Evolutionary conservation across 2,113 vertebrate genomes (phyloP), one percentile per base, ranked within the genome.

Genomic region (Aphelocoma coerulescens): DNA sequence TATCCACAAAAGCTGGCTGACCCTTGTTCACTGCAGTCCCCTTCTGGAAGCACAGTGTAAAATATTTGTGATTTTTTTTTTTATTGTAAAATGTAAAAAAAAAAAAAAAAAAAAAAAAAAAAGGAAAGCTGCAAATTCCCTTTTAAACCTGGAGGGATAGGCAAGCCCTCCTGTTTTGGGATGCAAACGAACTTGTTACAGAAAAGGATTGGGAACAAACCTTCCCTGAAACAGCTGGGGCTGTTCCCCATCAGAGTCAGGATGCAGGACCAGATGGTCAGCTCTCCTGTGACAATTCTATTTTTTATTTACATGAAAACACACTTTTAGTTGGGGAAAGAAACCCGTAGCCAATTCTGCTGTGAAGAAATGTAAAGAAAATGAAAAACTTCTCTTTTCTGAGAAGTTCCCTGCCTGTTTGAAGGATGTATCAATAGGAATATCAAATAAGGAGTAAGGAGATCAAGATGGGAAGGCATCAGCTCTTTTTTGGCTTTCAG

Each of bases 401-500:
- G 67, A 58, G 59, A 39, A 62, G 37, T 14, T 79, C 3, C 1
- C 23, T 67, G 26, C 43, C 32, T 55, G 26, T 91, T 90, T 93
- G 83, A n/a, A 43, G 69, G 63, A 26, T 55, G 7, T 63, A 48
- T 83, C 93, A 19, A n/a, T 72, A 51, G 51, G 35, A 89, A 10
- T 80, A 49, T 66, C 37, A 37, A 63, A 68, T 22, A 51, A 71
- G 63, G 57, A 54, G 24, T 16, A 54, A 88, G 55, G 10, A 28
- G 32, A 85, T 67, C 12, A 76, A 80, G 76, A 72, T 92, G 30
- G 32, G 54, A 67, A 93, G 58, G 35, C 66, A 62, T 65, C 88
- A 67, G 28, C 67, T 95, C 49, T 85, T 88, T 84, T 82, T 94
- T 96, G 76, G 52, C 75, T 96, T 91, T 65, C 20, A 14, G 55